These are phyloP conservation scores for Thelaira solivaga DNA, from an alignment of 2,888 invertebrate species.

Conservation along the genomic window DNA sequence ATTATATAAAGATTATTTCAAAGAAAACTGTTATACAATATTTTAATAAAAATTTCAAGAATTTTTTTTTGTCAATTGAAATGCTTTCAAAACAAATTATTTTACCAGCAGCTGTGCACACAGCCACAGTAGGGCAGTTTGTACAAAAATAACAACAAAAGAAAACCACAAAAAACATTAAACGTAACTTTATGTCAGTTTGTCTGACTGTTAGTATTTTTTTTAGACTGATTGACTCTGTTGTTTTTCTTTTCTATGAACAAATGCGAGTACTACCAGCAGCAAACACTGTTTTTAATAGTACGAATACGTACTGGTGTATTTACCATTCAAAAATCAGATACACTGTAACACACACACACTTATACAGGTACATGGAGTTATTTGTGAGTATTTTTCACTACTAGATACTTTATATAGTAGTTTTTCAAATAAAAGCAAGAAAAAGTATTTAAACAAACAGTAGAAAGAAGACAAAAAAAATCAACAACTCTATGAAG, in stretches of 20 bases:
- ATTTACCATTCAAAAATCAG: conserved; percentile 8
- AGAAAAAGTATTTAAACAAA: conserved; percentile 24
- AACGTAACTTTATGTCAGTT: conserved; percentile 3
- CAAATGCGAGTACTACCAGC: not conserved
- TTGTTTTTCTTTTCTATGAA: not conserved
- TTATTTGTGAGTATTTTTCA: not conserved
- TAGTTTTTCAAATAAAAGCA: conserved; percentile 23
- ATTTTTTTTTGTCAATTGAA: no score
- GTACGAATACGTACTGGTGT: not conserved
- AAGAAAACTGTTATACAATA: no score
- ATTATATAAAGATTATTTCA: no score
- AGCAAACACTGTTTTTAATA: not conserved
- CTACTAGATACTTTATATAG: not conserved
- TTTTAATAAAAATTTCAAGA: no score
- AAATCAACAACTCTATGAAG: conserved; percentile 9
- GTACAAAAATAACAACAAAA: conserved; percentile 5
- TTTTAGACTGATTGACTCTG: conserved; percentile 51
- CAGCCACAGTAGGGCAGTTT: conserved; percentile 8
- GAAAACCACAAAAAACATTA: not conserved
- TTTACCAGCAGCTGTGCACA: not conserved
- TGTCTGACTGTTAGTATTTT: not conserved
- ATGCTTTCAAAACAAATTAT: no score
- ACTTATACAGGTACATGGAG: not conserved
- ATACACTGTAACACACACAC: not conserved
- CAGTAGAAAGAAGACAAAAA: not conserved